phyloP scores from a whole-genome alignment of 2,888 invertebrate genomes.

The Lasioglossum marginatum region DNA sequence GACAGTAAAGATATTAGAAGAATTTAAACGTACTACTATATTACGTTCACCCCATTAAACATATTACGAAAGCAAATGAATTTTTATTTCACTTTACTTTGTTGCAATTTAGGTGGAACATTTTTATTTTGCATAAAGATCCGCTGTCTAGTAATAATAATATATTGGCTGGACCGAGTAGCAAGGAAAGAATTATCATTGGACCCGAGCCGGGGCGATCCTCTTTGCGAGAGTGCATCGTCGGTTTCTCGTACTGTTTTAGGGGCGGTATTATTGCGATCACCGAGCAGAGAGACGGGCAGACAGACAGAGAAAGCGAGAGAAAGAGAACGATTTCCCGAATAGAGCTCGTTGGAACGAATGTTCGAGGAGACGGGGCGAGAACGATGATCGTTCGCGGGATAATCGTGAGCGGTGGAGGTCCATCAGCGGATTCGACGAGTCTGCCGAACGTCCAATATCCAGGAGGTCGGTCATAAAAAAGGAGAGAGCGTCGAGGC shows the following conservation, averaged over 20 bases:
- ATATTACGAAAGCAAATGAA: too few species aligned
- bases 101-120: too few species aligned
- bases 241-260: neutral
- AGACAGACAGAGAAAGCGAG: neutral
- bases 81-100: too few species aligned
- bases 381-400: conserved; percentile 44
- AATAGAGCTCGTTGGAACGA: conserved; percentile 5
- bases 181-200: neutral
- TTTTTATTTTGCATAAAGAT: too few species aligned
- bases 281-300: neutral
- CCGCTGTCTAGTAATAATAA: neutral
- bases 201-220: neutral
- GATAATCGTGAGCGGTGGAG: conserved; percentile 53
- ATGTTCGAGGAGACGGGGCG: conserved; percentile 7
- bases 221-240: neutral
- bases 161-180: neutral
- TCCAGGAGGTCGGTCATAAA: conserved; percentile 63
- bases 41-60: too few species aligned
- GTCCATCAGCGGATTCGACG: conserved; percentile 67
- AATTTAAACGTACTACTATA: too few species aligned
- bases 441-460: conserved; percentile 76
- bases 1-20: too few species aligned
- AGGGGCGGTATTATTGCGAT: neutral
- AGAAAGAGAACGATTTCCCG: neutral
- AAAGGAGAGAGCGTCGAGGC: conserved; percentile 54